Evolutionary conservation across 1,140 invertebrate genomes (phyloP).

Genomic region (Lepidurus arcticus): DNA sequence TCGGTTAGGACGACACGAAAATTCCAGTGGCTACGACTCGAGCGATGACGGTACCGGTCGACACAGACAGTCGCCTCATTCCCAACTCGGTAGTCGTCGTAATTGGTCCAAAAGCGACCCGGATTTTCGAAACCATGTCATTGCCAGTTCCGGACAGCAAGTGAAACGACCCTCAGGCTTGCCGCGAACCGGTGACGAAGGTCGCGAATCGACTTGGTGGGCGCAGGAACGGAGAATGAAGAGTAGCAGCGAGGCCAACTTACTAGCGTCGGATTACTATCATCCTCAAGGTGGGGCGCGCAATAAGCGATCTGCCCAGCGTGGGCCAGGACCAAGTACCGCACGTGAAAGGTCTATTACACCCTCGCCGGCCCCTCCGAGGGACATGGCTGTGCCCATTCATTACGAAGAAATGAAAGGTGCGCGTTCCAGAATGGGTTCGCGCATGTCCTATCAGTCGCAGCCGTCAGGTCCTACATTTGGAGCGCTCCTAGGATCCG

Average conservation of each 20-base stretch:
- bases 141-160: slow-evolving; percentile 32
- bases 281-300: not conserved
- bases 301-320: not conserved
- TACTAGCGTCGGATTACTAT: slow-evolving; percentile 52
- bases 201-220: not conserved
- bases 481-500: slow-evolving; percentile 19
- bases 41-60: slow-evolving; percentile 52
- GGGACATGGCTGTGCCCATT: not conserved
- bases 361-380: not conserved
- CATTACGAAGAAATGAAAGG: slow-evolving; percentile 15
- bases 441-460: slow-evolving; percentile 31
- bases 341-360: not conserved
- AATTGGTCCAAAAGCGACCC: slow-evolving; percentile 58
- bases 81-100: not conserved
- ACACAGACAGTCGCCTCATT: slow-evolving; percentile 44
- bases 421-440: slow-evolving; percentile 28
- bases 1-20: slow-evolving; percentile 49
- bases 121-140: slow-evolving; percentile 55
- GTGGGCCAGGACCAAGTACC: not conserved
- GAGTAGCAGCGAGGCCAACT: slow-evolving; percentile 63
- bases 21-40: slow-evolving; percentile 82
- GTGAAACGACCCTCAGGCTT: slow-evolving; percentile 32
- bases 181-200: slow-evolving; percentile 45
- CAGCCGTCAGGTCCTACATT: slow-evolving; percentile 23
- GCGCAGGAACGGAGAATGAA: slow-evolving; percentile 31